phyloP scores from a whole-genome alignment of 1,140 invertebrate species.

The Microvelia longipes region DNA sequence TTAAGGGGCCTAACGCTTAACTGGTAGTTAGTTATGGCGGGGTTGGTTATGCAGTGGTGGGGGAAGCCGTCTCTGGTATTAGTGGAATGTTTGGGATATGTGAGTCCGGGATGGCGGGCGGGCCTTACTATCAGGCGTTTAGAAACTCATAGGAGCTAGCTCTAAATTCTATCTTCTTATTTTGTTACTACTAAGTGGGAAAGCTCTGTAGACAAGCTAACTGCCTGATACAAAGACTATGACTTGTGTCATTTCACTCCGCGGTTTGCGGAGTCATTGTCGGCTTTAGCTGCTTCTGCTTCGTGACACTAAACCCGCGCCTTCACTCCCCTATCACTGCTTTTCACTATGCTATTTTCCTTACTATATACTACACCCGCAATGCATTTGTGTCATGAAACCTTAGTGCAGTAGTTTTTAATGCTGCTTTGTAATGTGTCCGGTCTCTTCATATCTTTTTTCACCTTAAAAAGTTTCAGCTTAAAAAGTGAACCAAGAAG shows the following conservation, averaged over 20 bases:
- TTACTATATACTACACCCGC: background rate
- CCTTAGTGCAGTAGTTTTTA: no score
- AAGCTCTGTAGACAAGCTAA: background rate
- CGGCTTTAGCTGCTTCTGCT: background rate
- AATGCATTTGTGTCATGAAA: no score
- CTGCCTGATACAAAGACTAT: background rate
- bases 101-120: background rate
- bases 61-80: no score
- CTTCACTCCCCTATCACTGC: background rate
- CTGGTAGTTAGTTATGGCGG: no score
- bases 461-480: no score
- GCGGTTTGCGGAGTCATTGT: background rate
- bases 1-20: no score
- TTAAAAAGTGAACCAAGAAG: no score
- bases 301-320: background rate
- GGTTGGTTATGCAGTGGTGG: no score
- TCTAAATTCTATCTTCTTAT: background rate
- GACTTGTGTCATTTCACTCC: background rate
- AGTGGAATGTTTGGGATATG: background rate
- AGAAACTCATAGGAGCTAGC: background rate
- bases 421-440: no score
- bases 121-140: background rate
- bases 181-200: background rate
- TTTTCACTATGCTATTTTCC: background rate
- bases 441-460: no score